Conservation (phyloP, 2,888 invertebrate genomes). For the Caenorhabditis becei region DNA sequence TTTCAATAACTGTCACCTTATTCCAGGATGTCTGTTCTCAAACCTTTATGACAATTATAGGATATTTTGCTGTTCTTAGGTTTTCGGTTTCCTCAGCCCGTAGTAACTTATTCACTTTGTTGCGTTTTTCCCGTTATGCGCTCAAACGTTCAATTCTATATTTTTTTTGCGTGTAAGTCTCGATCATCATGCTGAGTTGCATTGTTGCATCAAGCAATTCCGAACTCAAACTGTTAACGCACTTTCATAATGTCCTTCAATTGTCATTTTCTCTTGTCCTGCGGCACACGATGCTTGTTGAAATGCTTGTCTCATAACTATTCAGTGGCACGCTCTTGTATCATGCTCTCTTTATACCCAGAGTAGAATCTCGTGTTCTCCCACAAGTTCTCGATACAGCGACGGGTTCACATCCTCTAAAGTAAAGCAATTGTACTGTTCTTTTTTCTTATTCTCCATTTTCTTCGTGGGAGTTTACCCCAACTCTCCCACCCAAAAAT, state of each 20-base stretch:
- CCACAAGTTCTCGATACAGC: slow-evolving; percentile 59
- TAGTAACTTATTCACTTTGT: slow-evolving; percentile 47
- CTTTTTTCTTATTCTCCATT: not conserved
- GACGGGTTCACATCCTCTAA: slow-evolving; percentile 53
- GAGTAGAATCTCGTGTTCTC: slow-evolving; percentile 51
- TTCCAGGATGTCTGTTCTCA: slow-evolving; percentile 17
- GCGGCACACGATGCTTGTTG: slow-evolving; percentile 54
- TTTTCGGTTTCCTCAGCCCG: slow-evolving; percentile 33
- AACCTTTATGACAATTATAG: slow-evolving; percentile 40
- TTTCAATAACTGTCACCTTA: slow-evolving; percentile 10
- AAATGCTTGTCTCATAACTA: slow-evolving; percentile 45
- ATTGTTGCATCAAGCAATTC: not conserved
- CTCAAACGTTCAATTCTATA: not conserved
- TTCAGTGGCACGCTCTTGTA: slow-evolving; percentile 44
- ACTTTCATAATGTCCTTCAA: slow-evolving; percentile 48
- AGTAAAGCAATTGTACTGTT: not conserved
- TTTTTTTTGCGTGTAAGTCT: slow-evolving; percentile 28
- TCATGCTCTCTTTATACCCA: slow-evolving; percentile 38
- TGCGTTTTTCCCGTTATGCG: slow-evolving; percentile 1
- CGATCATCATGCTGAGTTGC: slow-evolving; percentile 27
- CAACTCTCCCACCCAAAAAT: too few species aligned
- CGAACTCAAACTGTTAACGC: slow-evolving; percentile 18
- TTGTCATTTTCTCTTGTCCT: slow-evolving; percentile 37
- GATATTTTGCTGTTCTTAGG: slow-evolving; percentile 36
- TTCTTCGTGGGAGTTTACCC: too few species aligned